Evolutionary conservation across 2,113 vertebrate genomes (phyloP).

Genomic region (Saimiri boliviensis): DNA sequence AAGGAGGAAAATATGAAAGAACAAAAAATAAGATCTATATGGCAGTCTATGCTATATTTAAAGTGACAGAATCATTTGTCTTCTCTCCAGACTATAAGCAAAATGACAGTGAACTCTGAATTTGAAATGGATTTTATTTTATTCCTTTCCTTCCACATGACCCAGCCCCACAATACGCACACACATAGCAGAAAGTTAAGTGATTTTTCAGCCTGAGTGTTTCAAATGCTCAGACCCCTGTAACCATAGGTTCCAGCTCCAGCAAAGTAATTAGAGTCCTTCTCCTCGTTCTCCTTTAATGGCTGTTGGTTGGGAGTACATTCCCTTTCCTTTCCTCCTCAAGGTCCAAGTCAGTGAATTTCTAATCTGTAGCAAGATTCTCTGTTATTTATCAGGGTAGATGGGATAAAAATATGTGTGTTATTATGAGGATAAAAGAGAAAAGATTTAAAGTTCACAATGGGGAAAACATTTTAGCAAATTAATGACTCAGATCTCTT

Average conservation of each 20-base stretch:
- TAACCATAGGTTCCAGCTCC: neutral
- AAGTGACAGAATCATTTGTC: neutral
- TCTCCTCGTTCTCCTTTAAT: neutral
- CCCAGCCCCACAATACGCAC: neutral
- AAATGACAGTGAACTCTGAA: neutral
- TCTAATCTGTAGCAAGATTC: neutral
- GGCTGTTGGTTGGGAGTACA: neutral
- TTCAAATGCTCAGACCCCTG: neutral
- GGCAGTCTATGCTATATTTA: neutral
- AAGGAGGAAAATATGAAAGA: neutral
- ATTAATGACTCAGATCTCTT: neutral
- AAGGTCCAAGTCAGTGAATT: neutral
- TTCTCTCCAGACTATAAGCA: neutral
- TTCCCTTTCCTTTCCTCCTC: neutral
- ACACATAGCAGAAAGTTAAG: neutral
- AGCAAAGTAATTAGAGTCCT: neutral
- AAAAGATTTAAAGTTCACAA: neutral
- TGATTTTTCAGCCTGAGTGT: neutral
- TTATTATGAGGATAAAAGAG: neutral
- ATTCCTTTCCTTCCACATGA: neutral
- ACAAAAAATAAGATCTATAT: neutral
- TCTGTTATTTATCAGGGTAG: neutral
- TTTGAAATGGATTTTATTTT: neutral
- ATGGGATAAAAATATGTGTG: neutral
- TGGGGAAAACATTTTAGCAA: neutral